Conservation (phyloP, 2,797 vertebrate species). For the Hydrolagus colliei region DNA sequence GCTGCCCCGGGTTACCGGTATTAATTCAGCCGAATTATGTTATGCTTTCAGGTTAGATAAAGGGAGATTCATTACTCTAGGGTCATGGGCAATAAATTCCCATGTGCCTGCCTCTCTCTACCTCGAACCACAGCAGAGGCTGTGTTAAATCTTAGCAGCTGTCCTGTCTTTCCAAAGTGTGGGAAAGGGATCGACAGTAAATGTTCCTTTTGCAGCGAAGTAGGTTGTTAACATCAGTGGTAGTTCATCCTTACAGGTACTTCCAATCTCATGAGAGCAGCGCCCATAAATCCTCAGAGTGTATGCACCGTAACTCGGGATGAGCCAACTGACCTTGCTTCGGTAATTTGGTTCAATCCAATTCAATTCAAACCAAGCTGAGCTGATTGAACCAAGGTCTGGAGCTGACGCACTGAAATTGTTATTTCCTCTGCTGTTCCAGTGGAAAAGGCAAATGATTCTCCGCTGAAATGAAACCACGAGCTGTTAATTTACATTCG, state of each 20-base stretch:
- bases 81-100: background rate
- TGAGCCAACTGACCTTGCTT: constrained; percentile 24
- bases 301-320: background rate
- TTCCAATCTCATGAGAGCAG: background rate
- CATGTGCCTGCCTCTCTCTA: background rate
- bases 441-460: background rate
- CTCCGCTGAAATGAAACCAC: background rate
- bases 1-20: background rate
- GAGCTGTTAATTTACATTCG: background rate
- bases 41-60: background rate
- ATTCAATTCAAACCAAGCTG: constrained; percentile 19
- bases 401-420: background rate
- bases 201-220: background rate
- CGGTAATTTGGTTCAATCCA: constrained; percentile 24
- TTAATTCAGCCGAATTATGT: background rate
- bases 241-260: constrained; percentile 20
- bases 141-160: background rate
- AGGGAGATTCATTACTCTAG: background rate
- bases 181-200: background rate
- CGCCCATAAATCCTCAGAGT: constrained; percentile 7
- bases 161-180: background rate
- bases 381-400: constrained; percentile 9
- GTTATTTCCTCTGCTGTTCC: background rate
- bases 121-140: too few relatives aligned
- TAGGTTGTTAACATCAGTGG: constrained; percentile 9